A percentile compares a stretch with the other conserved stretches of the same genome.
Evolutionary conservation across 2,888 invertebrate species (phyloP).

Genomic region (Linyphia triangularis): DNA sequence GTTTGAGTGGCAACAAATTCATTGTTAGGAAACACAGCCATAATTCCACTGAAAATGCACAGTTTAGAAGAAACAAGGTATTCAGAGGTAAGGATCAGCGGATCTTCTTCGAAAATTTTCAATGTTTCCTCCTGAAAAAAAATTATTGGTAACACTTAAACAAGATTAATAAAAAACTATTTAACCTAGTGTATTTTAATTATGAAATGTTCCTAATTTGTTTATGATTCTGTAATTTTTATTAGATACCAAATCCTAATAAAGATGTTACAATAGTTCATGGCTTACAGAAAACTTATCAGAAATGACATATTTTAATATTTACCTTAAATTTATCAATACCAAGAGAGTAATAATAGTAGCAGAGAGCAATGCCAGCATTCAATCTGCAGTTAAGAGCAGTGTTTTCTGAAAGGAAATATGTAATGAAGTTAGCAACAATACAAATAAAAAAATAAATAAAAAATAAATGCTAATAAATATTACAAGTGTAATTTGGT

Average conservation of each 20-base stretch:
- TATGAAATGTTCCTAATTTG: no score
- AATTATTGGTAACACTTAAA: no score
- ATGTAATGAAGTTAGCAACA: neutral
- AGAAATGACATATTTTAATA: no score
- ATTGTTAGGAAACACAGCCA: conserved; percentile 37
- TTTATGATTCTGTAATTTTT: no score
- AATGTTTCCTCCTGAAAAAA: no score
- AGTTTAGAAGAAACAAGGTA: conserved; percentile 42
- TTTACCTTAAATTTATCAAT: conserved; percentile 20
- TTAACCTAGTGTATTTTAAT: no score
- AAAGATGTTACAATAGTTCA: no score
- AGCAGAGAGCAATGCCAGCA: conserved; percentile 52
- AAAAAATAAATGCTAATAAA: neutral
- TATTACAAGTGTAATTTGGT: neutral
- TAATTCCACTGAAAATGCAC: conserved; percentile 55
- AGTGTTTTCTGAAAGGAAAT: conserved; percentile 16
- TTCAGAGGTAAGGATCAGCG: no score
- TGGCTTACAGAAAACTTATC: no score
- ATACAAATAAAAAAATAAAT: neutral
- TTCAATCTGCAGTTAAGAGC: conserved; percentile 58
- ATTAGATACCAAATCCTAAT: no score
- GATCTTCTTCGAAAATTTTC: no score
- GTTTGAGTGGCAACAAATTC: neutral
- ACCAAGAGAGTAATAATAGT: conserved; percentile 19
- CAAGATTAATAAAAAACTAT: no score